Percentiles rank a stretch among this genome's conserved stretches.
phyloP scores from a whole-genome alignment of 2,797 vertebrate genomes.

The Rhinatrema bivittatum region DNA sequence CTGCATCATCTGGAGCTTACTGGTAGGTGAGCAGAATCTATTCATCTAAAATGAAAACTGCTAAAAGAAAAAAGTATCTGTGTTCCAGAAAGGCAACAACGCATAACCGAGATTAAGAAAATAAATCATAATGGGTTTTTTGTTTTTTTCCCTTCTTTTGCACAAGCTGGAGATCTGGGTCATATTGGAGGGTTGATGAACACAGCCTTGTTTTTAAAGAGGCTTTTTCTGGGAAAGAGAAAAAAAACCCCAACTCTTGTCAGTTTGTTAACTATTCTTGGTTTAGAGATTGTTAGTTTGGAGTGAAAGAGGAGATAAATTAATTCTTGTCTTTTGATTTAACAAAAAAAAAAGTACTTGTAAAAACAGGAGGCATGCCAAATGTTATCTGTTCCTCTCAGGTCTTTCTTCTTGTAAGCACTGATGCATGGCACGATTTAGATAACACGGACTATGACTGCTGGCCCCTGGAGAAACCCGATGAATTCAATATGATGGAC shows the following conservation, averaged over 20 bases:
- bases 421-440: constrained; percentile 68
- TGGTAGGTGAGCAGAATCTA: constrained; percentile 32
- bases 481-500: constrained; percentile 74
- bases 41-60: too few species aligned
- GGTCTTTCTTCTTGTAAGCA: constrained; percentile 9
- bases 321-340: not conserved
- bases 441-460: constrained; percentile 80
- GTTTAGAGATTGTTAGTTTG: accelerated
- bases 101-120: too few species aligned
- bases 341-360: not conserved
- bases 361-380: not conserved
- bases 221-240: too few species aligned
- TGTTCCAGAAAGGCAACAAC: too few species aligned
- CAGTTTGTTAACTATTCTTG: not conserved
- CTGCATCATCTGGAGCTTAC: constrained; percentile 22
- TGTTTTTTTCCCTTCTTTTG: too few species aligned
- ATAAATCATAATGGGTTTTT: too few species aligned
- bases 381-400: not conserved
- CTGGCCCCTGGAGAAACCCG: constrained; percentile 71
- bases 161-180: too few species aligned
- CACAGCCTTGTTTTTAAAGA: too few species aligned
- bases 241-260: accelerated
- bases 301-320: not conserved
- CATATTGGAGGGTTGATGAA: too few species aligned
- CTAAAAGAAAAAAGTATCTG: too few species aligned